Evolutionary conservation across 2,797 vertebrate genomes (phyloP).

Genomic region (Holocentrus rufus): DNA sequence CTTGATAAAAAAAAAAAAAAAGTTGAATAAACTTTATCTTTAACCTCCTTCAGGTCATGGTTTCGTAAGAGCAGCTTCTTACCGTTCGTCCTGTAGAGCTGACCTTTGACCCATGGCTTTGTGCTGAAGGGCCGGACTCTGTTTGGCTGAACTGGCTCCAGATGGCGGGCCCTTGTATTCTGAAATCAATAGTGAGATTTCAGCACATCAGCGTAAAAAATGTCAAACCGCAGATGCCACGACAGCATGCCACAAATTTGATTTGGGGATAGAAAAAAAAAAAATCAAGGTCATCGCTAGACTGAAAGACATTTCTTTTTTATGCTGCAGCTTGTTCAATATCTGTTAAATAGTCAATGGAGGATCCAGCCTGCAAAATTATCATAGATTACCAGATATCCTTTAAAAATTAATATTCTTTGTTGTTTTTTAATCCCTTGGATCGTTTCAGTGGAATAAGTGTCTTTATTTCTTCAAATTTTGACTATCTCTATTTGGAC

Average conservation of each 20-base stretch:
- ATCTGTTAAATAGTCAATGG: too few relatives aligned
- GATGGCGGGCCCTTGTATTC: conserved; percentile 95
- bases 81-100: conserved; percentile 87
- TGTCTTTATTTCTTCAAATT: conserved; percentile 7
- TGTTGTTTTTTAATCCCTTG: conserved; percentile 23
- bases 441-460: not conserved
- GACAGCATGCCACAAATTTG: not conserved
- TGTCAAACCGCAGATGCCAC: not conserved
- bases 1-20: too few relatives aligned
- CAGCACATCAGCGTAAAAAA: conserved; percentile 1
- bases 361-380: not conserved
- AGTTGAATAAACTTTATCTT: too few relatives aligned
- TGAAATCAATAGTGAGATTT: conserved; percentile 66
- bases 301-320: too few relatives aligned
- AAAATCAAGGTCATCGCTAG: not conserved
- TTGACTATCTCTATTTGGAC: conserved; percentile 7
- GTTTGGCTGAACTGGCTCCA: conserved; percentile 92
- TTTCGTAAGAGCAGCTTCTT: conserved; percentile 25
- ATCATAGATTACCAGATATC: not conserved
- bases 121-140: conserved; percentile 95
- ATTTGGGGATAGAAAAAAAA: not conserved
- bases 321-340: too few relatives aligned
- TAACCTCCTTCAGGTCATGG: not conserved
- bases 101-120: conserved; percentile 82
- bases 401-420: not conserved